These are phyloP conservation scores for Electrona antarctica DNA, from an alignment of 2,113 vertebrate species.

Conservation along the genomic window DNA sequence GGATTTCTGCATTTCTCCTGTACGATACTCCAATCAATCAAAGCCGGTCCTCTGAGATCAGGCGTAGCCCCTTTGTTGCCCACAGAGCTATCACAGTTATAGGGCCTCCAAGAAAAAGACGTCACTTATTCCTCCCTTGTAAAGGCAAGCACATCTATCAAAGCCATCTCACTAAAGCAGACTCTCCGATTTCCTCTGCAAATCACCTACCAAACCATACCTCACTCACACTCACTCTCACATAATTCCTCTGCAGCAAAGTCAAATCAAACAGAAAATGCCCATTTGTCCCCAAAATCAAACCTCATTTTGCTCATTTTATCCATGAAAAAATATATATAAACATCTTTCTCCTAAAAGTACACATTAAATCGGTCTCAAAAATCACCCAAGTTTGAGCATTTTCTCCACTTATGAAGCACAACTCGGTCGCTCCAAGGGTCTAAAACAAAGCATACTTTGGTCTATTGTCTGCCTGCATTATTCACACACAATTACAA, in stretches of 20 bases:
- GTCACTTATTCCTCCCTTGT: no score
- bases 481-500: slow-evolving; percentile 20
- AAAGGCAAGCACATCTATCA: slow-evolving; percentile 5
- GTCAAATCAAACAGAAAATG: slow-evolving; percentile 1
- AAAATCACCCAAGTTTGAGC: no score
- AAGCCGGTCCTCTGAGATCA: not conserved
- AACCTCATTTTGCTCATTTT: no score
- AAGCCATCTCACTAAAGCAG: not conserved
- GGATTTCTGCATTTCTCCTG: not conserved
- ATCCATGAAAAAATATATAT: no score
- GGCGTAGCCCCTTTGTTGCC: not conserved
- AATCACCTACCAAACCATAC: not conserved
- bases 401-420: no score
- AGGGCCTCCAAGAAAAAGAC: not conserved
- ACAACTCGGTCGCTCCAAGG: no score
- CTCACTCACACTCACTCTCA: not conserved
- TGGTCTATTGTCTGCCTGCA: not conserved
- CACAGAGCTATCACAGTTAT: not conserved
- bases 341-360: no score
- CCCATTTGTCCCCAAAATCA: not conserved
- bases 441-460: no score
- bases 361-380: no score
- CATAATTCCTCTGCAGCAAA: slow-evolving; percentile 3
- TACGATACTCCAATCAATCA: not conserved
- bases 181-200: not conserved